Evolutionary conservation across 2,113 vertebrate genomes (phyloP), one percentile per base, ranked within the genome.

Genomic region (Procapra przewalskii): DNA sequence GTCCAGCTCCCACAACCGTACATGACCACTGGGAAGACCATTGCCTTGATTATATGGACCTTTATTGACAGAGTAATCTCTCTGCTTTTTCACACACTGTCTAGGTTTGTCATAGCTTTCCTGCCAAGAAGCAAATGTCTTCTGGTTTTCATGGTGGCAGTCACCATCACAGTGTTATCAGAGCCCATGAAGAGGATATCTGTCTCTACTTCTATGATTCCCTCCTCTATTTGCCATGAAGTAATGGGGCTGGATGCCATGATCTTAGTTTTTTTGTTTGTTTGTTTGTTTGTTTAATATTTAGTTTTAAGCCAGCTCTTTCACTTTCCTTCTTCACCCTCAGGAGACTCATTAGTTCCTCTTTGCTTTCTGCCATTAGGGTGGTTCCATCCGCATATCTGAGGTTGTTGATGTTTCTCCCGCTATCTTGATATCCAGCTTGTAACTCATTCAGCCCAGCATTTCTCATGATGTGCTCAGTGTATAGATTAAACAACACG

Each of bases 1-100:
- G n/a, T 10, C 17, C 64, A 71, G 8, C 5, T 40, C n/a, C 5
- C n/a, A 17, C 62, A 64, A n/a, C 31, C 0, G 6, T 9, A n/a
- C 3, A n/a, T 64, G 31, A 33, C 31, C 62, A 71, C n/a, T 23
- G 19, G 67, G n/a, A 71, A 23, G n/a, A 71, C n/a, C n/a, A 12
- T 71, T 71, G 67, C n/a, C n/a, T 40, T 36, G n/a, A 40, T 12
- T 71, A 23, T 40, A 12, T 23, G n/a, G n/a, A 71, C 67, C n/a
- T 71, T 71, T 71, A 36, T 23, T 71, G n/a, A 36, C 17, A 71
- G n/a, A 23, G 67, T 40, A 23, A 71, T 12, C 2, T 71, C n/a
- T 40, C 67, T 71, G 67, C n/a, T 71, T 71, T 71, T 71, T 71
- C 67, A 36, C 9, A 40, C 67, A 40, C n/a, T 40, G 10, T 40